Percentiles rank a stretch among this genome's conserved stretches.
Evolutionary conservation across 1,140 invertebrate genomes (phyloP).

Genomic region (Sweltsa coloradensis): DNA sequence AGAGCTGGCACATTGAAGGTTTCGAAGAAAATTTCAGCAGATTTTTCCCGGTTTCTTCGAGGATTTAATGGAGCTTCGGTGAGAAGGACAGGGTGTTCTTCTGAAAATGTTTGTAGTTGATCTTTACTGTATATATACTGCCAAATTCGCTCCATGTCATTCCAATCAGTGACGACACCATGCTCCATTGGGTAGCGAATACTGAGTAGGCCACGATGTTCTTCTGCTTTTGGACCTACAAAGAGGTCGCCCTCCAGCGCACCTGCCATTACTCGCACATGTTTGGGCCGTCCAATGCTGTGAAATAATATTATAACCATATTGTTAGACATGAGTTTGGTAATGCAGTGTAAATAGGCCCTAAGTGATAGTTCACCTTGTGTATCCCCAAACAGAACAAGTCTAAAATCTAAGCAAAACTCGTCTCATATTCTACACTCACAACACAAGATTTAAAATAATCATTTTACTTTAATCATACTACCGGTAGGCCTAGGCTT

Average conservation of each 20-base stretch:
- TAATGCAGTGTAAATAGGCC: no score
- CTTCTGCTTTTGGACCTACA: slow-evolving; percentile 88
- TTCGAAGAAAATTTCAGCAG: slow-evolving; percentile 99
- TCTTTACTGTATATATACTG: slow-evolving; percentile 95
- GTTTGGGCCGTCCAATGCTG: slow-evolving; percentile 95
- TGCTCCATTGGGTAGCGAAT: slow-evolving; percentile 99
- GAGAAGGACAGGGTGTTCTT: slow-evolving; percentile 96
- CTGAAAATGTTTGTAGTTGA: slow-evolving; percentile 93
- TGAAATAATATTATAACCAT: no score
- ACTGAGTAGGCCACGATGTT: slow-evolving; percentile 89
- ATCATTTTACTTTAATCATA: no score
- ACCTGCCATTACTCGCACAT: slow-evolving; percentile 97
- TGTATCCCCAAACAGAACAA: no score
- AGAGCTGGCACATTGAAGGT: slow-evolving; percentile 97
- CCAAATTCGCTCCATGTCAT: slow-evolving; percentile 99
- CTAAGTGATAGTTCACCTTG: no score
- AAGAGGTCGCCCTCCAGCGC: slow-evolving; percentile 96
- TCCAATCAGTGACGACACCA: slow-evolving; percentile 98
- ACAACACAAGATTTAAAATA: no score
- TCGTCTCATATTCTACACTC: no score
- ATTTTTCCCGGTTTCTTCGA: slow-evolving; percentile 87
- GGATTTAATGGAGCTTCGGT: slow-evolving; percentile 99
- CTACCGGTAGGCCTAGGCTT: no score
- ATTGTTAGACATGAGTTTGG: no score
- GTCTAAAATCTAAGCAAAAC: no score